Evolutionary conservation across 2,113 vertebrate genomes (phyloP).

Genomic region (Macquaria australasica): DNA sequence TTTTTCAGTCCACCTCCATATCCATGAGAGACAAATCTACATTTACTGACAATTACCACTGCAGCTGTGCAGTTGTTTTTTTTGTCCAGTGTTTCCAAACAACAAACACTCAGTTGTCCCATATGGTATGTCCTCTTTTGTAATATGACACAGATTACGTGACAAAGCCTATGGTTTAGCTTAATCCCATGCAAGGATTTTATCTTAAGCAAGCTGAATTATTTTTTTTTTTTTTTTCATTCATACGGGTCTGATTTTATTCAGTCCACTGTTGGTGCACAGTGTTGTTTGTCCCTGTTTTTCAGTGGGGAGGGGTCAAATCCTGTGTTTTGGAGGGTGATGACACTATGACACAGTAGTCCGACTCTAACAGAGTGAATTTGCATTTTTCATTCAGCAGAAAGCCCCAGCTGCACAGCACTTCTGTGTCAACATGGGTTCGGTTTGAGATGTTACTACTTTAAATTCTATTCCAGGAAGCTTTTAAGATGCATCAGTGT

Average conservation of each 20-base stretch:
- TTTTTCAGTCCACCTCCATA: not conserved
- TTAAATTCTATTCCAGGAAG: not conserved
- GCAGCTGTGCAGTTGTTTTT: not conserved
- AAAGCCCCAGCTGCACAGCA: constrained; percentile 25
- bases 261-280: not conserved
- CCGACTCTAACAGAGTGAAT: not conserved
- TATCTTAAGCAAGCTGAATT: constrained; percentile 51
- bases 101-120: constrained; percentile 67
- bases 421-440: constrained; percentile 17
- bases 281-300: constrained; percentile 12
- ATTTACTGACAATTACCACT: not conserved
- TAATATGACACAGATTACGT: constrained; percentile 73
- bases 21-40: constrained; percentile 4
- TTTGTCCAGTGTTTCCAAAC: constrained; percentile 68
- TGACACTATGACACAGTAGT: not conserved
- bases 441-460: constrained; percentile 18
- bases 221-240: constrained; percentile 36
- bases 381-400: constrained; percentile 35
- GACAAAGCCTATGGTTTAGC: constrained; percentile 68
- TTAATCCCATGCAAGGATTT: constrained; percentile 74
- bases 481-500: constrained; percentile 11
- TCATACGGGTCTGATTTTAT: constrained; percentile 36
- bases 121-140: constrained; percentile 50
- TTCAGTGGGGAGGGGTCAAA: not conserved
- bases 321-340: constrained; percentile 18